These are phyloP conservation scores for Athrips mouffetella DNA, from an alignment of 2,888 invertebrate genomes.

Conservation along the genomic window DNA sequence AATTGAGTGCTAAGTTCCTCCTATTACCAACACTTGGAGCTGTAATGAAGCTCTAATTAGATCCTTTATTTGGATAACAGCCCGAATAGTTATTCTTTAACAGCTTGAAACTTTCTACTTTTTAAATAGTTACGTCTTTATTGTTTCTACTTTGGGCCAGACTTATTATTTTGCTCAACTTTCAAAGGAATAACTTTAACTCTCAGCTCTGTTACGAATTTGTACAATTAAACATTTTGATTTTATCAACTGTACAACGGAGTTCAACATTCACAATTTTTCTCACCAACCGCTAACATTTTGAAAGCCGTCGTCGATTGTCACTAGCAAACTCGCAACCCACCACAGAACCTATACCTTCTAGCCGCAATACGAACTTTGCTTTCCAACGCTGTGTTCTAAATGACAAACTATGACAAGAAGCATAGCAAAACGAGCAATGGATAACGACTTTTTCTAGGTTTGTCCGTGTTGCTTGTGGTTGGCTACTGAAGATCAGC, in stretches of 20 bases:
- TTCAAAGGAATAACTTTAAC: too few species aligned
- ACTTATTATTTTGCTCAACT: neutral
- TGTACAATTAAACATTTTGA: too few species aligned
- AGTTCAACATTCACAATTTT: too few species aligned
- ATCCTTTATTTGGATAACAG: neutral
- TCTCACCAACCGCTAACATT: neutral
- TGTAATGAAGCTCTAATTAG: neutral
- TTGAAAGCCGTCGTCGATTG: neutral
- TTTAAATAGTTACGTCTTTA: too few species aligned
- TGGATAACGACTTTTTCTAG: neutral
- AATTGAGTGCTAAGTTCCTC: neutral
- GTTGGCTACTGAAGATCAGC: constrained; percentile 7
- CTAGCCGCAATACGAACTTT: neutral
- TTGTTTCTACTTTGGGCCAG: neutral
- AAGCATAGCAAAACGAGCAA: neutral
- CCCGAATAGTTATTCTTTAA: neutral
- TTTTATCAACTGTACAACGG: too few species aligned
- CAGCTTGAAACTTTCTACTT: neutral
- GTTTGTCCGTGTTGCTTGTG: neutral
- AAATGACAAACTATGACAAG: neutral
- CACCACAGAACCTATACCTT: neutral
- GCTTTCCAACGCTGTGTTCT: neutral
- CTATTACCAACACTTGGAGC: neutral
- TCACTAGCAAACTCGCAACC: neutral
- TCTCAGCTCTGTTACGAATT: too few species aligned